Percentiles rank a stretch among this genome's conserved stretches.
phyloP scores from a whole-genome alignment of 2,797 vertebrate species.

The Gambelia wislizenii region DNA sequence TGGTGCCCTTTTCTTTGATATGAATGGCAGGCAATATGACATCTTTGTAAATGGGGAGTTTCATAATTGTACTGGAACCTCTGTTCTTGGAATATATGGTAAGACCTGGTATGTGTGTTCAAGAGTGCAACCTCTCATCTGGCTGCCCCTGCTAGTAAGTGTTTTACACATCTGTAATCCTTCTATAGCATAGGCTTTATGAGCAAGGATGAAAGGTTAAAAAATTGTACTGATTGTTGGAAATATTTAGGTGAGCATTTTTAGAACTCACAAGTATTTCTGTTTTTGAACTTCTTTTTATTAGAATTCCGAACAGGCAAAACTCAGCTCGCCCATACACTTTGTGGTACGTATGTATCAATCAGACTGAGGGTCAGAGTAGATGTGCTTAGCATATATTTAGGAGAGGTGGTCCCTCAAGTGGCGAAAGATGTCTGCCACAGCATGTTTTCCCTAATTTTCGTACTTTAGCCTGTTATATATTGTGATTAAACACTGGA shows the following conservation, averaged over 20 bases:
- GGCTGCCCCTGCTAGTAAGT: background rate
- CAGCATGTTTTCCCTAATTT: too few species aligned
- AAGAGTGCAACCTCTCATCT: conserved; percentile 16
- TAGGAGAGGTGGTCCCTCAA: too few species aligned
- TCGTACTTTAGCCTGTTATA: too few species aligned
- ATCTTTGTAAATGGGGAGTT: background rate
- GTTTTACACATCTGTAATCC: background rate
- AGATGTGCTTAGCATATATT: conserved; percentile 13
- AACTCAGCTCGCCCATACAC: conserved; percentile 96
- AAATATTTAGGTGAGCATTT: conserved; percentile 24
- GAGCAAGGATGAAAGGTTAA: conserved; percentile 29
- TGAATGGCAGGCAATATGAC: too few species aligned
- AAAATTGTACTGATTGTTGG: conserved; percentile 36
- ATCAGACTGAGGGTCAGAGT: background rate
- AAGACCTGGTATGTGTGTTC: background rate
- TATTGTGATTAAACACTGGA: too few species aligned
- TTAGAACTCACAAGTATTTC: conserved; percentile 34
- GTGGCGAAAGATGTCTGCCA: too few species aligned
- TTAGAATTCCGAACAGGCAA: conserved; percentile 98
- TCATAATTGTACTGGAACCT: background rate
- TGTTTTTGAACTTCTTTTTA: conserved; percentile 41
- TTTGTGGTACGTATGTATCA: conserved; percentile 88
- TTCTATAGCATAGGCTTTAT: conserved; percentile 28
- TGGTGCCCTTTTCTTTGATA: too few species aligned
- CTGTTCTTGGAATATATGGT: too few species aligned